These are phyloP conservation scores for Myrmecophaga tridactyla DNA, from an alignment of 2,113 vertebrate genomes.

Conservation along the genomic window DNA sequence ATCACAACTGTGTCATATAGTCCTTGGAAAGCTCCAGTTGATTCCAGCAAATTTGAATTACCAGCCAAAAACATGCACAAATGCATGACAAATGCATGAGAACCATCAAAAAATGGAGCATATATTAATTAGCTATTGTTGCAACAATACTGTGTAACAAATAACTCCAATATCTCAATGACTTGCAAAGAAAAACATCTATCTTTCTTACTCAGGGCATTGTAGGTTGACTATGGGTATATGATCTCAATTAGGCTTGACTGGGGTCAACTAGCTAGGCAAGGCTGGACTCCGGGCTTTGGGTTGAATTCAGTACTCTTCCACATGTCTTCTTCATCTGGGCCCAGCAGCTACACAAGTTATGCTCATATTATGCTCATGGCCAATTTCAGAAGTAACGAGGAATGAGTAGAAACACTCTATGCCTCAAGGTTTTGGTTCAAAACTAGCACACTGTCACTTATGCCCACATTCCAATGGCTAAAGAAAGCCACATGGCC, in stretches of 20 bases:
- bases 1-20: neutral
- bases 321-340: neutral
- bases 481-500: neutral
- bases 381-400: neutral
- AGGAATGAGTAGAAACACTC: neutral
- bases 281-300: slow-evolving; percentile 35
- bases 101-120: neutral
- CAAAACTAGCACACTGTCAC: neutral
- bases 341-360: neutral
- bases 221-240: neutral
- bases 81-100: neutral
- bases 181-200: neutral
- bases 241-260: neutral
- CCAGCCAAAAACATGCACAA: neutral
- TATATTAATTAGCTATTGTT: neutral
- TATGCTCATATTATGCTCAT: neutral
- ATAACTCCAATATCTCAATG: neutral
- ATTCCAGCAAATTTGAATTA: neutral
- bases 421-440: neutral
- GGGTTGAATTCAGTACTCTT: neutral
- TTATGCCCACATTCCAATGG: neutral
- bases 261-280: neutral
- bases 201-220: neutral
- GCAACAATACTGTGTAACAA: neutral
- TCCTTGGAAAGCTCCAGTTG: neutral